Evolutionary conservation across 1,140 invertebrate species (phyloP), one percentile per base, ranked within the genome.

Genomic region (Arctopsyche grandis): DNA sequence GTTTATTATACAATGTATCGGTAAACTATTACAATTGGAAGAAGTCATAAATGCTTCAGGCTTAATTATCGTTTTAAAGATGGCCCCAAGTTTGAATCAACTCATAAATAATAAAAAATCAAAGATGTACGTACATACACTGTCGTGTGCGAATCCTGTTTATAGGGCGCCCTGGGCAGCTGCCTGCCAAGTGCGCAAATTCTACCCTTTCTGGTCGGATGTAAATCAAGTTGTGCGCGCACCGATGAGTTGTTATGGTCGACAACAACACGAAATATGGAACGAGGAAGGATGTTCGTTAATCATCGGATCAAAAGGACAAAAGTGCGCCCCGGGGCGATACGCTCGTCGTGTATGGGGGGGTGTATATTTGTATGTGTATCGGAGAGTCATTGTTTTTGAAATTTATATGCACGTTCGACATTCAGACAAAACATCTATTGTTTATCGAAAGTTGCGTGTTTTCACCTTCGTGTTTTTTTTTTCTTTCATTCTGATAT

Each of bases 211-310:
- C 29, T 38, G 3, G 29, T 38, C 7, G 29, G 29, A 7, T 21
- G 56, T 60, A 60, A 60, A 60, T 60, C 56, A 60, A 60, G 56
- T 21, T 21, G 14, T 38, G 7, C 7, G 29, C 29, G 29, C 29
- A 38, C 29, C 29, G 48, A 52, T 10, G 63, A 24, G 22, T 66
- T 66, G 63, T 66, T 66, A 66, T 29, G 63, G 63, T 66, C 63
- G 63, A 66, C 63, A 66, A 66, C 63, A 66, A 66, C 63, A 66
- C 63, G 63, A 66, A 66, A 66, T 66, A 66, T 66, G 63, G 63
- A 66, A 66, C 63, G 63, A 66, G 63, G 63, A 66, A 66, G 63
- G 63, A 66, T 66, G 63, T 66, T 66, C 63, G 63, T 66, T 66
- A 66, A 66, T 66, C 63, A 66, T 66, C 63, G 22, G 63, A 66